Percentiles rank a stretch among this genome's conserved stretches.
Conservation (phyloP, 1,140 invertebrate genomes). For the Diorhabda elongata region DNA sequence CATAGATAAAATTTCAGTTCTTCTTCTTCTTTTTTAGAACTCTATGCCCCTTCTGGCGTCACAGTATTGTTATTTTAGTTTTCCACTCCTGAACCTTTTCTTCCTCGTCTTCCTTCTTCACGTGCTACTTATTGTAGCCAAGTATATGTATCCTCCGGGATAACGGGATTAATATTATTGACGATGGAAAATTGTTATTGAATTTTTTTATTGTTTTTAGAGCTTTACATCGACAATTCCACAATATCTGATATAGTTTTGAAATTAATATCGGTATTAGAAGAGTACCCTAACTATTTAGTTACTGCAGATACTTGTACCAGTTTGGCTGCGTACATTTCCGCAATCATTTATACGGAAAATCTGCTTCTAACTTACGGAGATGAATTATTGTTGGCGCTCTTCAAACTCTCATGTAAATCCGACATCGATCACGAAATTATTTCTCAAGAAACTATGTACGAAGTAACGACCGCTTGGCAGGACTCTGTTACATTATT, state of each 20-base stretch:
- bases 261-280: conserved; percentile 44
- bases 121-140: no score
- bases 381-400: conserved; percentile 46
- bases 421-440: conserved; percentile 39
- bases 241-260: conserved; percentile 51
- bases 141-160: no score
- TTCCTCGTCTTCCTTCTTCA: no score
- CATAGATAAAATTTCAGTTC: no score
- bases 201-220: conserved; percentile 42
- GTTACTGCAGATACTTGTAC: conserved; percentile 49
- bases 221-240: conserved; percentile 50
- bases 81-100: no score
- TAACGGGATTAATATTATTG: no score
- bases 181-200: conserved; percentile 10
- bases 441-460: conserved; percentile 50
- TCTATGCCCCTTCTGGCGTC: no score
- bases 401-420: conserved; percentile 49
- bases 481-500: conserved; percentile 48
- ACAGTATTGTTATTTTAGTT: no score
- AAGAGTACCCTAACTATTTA: conserved; percentile 30
- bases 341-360: conserved; percentile 48
- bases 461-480: conserved; percentile 54
- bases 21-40: no score
- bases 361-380: conserved; percentile 36
- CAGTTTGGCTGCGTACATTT: conserved; percentile 51